Evolutionary conservation across 2,113 vertebrate genomes (phyloP), one percentile per base, ranked within the genome.

Genomic region (Xerus inauris): DNA sequence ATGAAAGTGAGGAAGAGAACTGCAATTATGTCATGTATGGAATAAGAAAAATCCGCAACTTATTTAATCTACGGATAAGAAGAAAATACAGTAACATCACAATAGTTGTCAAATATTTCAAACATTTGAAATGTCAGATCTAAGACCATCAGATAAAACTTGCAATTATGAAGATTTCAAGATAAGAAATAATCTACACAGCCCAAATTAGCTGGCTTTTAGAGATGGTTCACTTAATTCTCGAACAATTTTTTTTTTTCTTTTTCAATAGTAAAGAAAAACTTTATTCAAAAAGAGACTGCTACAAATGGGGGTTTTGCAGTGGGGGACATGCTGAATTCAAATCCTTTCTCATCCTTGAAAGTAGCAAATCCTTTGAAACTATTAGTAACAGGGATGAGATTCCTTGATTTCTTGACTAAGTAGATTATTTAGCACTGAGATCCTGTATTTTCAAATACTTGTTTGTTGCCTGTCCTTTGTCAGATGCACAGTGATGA

Each of bases 101-200:
- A 92, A 19, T 62, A 82, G 42, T 38, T 54, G 26, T 51, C 71
- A 93, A 73, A 59, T 75, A 83, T 17, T 96, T 51, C 3, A 75
- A 49, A 75, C 16, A 30, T 45, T 93, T 67, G 17, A 83, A 80
- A 47, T 62, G 6, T 64, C 45, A 81, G 28, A 82, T 54, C 32
- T 49, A 79, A 82, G 17, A 22, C 26, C 30, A 94, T 24, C 42
- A 86, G 6, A 72, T 42, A 73, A 90, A 77, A 81, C 3, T 57
- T 45, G 8, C 10, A 72, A 35, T 35, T 30, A 84, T 65, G 11
- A 71, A 75, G 24, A 73, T 40, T 91, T 94, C 16, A 76, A 94
- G 87, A 28, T 38, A 86, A 85, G 8, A 93, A 94, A 84, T 69
- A 20, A 69, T 30, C 93, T 88, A 51, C 12, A 67, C 49, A 86